These are phyloP conservation scores for Oryzias sinensis DNA, from an alignment of 2,797 vertebrate species.

Conservation along the genomic window DNA sequence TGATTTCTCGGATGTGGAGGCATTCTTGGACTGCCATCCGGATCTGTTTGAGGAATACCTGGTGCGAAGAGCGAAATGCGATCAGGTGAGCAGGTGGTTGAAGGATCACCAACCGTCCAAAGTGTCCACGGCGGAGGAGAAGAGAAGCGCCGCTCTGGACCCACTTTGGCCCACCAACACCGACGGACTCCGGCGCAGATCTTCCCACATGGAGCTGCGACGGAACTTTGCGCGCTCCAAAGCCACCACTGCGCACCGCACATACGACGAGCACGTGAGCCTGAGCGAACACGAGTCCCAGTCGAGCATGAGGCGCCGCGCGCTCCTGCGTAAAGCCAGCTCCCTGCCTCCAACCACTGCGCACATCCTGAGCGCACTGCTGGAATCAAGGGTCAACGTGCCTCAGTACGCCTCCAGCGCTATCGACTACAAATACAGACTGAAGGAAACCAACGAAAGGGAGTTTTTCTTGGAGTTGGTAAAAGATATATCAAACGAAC, in stretches of 20 bases:
- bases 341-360: slow-evolving; percentile 82
- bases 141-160: slow-evolving; percentile 56
- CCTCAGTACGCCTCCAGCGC: slow-evolving; percentile 81
- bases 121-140: slow-evolving; percentile 62
- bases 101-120: slow-evolving; percentile 72
- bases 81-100: slow-evolving; percentile 75
- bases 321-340: slow-evolving; percentile 83
- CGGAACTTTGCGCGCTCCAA: slow-evolving; percentile 82
- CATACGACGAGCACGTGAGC: slow-evolving; percentile 81
- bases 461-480: slow-evolving; percentile 84
- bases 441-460: slow-evolving; percentile 80
- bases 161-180: slow-evolving; percentile 63
- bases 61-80: slow-evolving; percentile 75
- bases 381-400: slow-evolving; percentile 81
- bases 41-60: slow-evolving; percentile 82
- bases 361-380: slow-evolving; percentile 82
- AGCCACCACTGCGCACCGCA: slow-evolving; percentile 76
- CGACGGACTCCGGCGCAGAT: slow-evolving; percentile 75
- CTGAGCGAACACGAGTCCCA: slow-evolving; percentile 74
- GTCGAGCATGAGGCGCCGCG: slow-evolving; percentile 79
- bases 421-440: slow-evolving; percentile 81
- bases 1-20: slow-evolving; percentile 81
- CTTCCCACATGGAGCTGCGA: slow-evolving; percentile 82
- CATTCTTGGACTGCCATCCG: slow-evolving; percentile 80
- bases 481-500: slow-evolving; percentile 82